Percentiles rank a stretch among this genome's conserved stretches.
Evolutionary conservation across 2,113 vertebrate species (phyloP).

Genomic region (Psilopogon haemacephalus): DNA sequence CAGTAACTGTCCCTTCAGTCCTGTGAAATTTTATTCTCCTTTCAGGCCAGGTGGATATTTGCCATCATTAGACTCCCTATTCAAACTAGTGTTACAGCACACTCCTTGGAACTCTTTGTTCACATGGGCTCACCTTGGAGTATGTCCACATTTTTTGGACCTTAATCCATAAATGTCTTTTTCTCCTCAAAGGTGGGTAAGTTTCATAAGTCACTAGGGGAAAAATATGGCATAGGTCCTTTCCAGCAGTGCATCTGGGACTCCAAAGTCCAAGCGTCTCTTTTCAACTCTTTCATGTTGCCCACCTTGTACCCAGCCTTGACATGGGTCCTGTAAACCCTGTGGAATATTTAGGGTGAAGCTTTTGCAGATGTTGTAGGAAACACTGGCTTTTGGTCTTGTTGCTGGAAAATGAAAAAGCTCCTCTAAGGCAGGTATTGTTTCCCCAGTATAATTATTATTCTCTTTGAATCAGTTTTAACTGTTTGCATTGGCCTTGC

Average conservation of each 20-base stretch:
- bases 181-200: not conserved
- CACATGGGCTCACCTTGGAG: accelerated
- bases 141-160: not conserved
- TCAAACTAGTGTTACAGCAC: not conserved
- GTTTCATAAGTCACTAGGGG: not conserved
- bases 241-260: not conserved
- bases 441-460: not conserved
- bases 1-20: not conserved
- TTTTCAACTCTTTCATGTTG: not conserved
- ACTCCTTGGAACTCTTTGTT: not conserved
- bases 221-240: not conserved
- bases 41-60: not conserved
- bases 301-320: not conserved
- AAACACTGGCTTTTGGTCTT: not conserved
- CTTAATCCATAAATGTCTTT: not conserved
- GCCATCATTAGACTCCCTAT: not conserved
- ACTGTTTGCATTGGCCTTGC: constrained; percentile 14
- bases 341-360: not conserved
- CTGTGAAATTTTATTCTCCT: not conserved
- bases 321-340: not conserved
- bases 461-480: not conserved
- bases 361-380: constrained; percentile 6
- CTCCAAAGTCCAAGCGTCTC: not conserved
- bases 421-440: not conserved
- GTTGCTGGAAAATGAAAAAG: constrained; percentile 3